phyloP scores from a whole-genome alignment of 2,888 invertebrate species.

The Drosophila pseudotalamancana region DNA sequence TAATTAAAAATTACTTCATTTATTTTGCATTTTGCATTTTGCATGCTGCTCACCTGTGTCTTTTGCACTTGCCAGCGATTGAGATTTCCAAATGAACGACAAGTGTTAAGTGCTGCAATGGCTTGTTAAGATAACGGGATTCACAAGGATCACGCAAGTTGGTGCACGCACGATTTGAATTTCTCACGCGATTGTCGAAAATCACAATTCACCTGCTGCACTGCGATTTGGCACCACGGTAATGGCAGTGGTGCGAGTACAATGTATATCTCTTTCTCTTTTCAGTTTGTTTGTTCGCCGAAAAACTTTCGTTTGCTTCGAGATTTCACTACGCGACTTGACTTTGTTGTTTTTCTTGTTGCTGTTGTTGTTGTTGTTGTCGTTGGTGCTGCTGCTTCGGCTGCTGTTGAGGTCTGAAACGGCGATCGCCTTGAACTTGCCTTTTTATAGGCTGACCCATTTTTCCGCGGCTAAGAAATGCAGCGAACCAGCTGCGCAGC shows the following conservation, averaged over 20 bases:
- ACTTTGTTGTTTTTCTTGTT: conserved; percentile 57
- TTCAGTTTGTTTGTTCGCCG: conserved; percentile 18
- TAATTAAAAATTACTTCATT: no score
- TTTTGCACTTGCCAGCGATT: background rate
- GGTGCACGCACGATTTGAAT: conserved; percentile 25
- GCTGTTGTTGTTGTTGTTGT: conserved; percentile 55
- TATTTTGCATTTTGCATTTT: background rate
- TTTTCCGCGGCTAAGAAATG: conserved; percentile 83
- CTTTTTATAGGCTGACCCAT: conserved; percentile 93
- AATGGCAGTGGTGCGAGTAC: background rate
- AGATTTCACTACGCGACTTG: conserved; percentile 61
- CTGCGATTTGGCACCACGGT: conserved; percentile 24
- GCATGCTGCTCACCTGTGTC: conserved; percentile 30
- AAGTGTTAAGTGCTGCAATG: conserved; percentile 3
- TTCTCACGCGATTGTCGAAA: conserved; percentile 56
- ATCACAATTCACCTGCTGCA: conserved; percentile 60
- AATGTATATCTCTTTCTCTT: conserved; percentile 28
- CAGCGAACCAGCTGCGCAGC: conserved; percentile 32
- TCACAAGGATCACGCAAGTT: conserved; percentile 40
- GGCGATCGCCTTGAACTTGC: conserved; percentile 91
- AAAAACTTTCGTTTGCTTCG: conserved; percentile 66
- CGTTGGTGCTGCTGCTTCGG: conserved; percentile 40
- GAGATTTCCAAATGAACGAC: background rate
- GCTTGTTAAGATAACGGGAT: conserved; percentile 2
- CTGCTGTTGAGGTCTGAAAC: conserved; percentile 85